These are phyloP conservation scores for Eupithecia centaureata DNA, from an alignment of 2,888 invertebrate genomes.

Conservation along the genomic window DNA sequence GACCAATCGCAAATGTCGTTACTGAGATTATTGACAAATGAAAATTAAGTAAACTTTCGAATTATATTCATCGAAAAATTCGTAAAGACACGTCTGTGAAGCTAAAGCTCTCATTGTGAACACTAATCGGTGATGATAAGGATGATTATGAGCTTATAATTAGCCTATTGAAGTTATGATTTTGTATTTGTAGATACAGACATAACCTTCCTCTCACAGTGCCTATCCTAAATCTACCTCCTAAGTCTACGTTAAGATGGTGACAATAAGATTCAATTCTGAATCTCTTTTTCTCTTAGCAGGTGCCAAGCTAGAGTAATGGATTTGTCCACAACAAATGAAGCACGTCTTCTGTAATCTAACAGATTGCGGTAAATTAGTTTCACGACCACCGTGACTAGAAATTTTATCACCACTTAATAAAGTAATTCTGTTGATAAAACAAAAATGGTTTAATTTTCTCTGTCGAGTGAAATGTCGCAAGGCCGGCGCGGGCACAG, in stretches of 20 bases:
- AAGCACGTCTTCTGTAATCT: neutral
- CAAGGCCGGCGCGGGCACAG: constrained; percentile 53
- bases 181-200: neutral
- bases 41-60: neutral
- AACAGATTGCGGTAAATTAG: constrained; percentile 6
- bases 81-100: neutral
- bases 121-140: too few species aligned
- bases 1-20: constrained; percentile 46
- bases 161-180: neutral
- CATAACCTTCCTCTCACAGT: neutral
- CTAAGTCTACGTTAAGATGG: neutral
- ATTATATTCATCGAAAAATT: neutral
- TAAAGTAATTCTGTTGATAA: constrained; percentile 44
- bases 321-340: neutral
- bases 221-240: neutral
- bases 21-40: neutral
- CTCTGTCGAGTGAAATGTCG: constrained; percentile 66
- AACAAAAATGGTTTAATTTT: constrained; percentile 56
- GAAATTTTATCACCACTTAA: constrained; percentile 10
- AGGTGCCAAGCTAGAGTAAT: neutral
- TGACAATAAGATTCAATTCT: neutral
- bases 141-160: neutral
- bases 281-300: neutral
- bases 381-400: neutral
- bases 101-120: too few species aligned